Evolutionary conservation across 64 coral and sea anemone species (phyloP), one percentile per base, ranked within the genome.

Genomic region (Stichodactyla helianthus): DNA sequence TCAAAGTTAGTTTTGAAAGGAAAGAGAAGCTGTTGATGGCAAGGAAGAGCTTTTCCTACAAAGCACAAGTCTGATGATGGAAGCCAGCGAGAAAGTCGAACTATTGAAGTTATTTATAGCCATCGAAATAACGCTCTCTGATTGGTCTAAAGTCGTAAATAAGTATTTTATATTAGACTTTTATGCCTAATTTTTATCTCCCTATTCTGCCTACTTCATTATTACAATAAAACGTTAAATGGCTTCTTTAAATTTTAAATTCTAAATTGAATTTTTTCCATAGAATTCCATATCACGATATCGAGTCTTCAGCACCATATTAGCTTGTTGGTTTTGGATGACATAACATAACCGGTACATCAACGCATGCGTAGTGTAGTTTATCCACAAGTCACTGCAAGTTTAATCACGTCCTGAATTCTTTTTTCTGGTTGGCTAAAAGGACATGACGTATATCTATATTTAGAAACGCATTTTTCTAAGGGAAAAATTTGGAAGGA

Each of bases 401-500:
- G 89, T 91, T 84, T 82, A 85, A 82, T 91, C 89, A 77, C 65
- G 89, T 91, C 89, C 71, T 7, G 51, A 68, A 79, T 80, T 14
- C 50, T 67, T 50, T 25, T 7, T 79, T 85, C 51, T 86, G 50
- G 87, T 91, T 91, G 84, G 89, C 44, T 60, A 18, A 82, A 79
- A 56, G 50, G 1, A 6, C n/a, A 77, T 52, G 9, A 54, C 89
- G 89, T 86, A 82, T 63, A 61, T 82, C 89, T 91, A 91, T 86
- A 86, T 91, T 86, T 84, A 81, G 82, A 67, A 26, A 82, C 78
- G 71, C 88, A 89, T 84, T 70, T 84, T 89, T 89, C 62, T 77
- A 1, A 44, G 11, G 2, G 56, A 70, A 76, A 84, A 89, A 74
- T 70, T 84, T 89, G 65, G 50, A 18, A 26, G 59, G 78, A 59